phyloP scores from a whole-genome alignment of 30 jellyfish, hydroid and myxozoan genomes.

The Pelagia noctiluca region DNA sequence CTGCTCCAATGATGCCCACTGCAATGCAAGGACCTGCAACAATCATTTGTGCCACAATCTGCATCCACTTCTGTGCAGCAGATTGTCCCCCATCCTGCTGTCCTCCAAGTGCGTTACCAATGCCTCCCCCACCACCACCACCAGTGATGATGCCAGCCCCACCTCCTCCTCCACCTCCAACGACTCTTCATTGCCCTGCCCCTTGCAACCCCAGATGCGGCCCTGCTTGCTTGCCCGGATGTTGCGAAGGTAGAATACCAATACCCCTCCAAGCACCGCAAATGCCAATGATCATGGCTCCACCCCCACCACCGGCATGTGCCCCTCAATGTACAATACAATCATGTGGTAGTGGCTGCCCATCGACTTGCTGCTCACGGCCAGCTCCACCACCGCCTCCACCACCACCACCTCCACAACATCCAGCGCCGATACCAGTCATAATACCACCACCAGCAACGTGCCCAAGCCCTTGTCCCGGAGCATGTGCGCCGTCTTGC shows the following conservation, averaged over 20 bases:
- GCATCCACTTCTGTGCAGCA: slow-evolving; percentile 74
- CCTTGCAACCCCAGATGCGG: slow-evolving; percentile 93
- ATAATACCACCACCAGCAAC: slow-evolving; percentile 76
- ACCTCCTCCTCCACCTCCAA: slow-evolving; percentile 73
- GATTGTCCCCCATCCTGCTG: slow-evolving; percentile 85
- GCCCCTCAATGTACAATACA: too few species aligned
- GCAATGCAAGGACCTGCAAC: slow-evolving; percentile 52
- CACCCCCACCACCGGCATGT: slow-evolving; percentile 55
- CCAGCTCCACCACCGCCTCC: slow-evolving; percentile 91
- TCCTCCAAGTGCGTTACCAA: slow-evolving; percentile 72
- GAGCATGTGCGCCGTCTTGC: slow-evolving; percentile 95
- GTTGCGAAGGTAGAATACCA: slow-evolving; percentile 71
- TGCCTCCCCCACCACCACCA: slow-evolving; percentile 66
- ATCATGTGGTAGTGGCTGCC: too few species aligned
- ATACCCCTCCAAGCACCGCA: slow-evolving; percentile 72
- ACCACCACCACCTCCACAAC: slow-evolving; percentile 91
- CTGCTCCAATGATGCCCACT: slow-evolving; percentile 51
- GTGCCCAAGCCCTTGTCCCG: slow-evolving; percentile 97
- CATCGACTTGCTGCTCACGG: too few species aligned
- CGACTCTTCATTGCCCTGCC: slow-evolving; percentile 75
- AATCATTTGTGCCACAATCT: slow-evolving; percentile 13
- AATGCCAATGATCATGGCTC: slow-evolving; percentile 11
- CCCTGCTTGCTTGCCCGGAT: slow-evolving; percentile 91
- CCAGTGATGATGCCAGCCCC: slow-evolving; percentile 79
- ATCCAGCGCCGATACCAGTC: slow-evolving; percentile 84